Evolutionary conservation across 1,140 invertebrate genomes (phyloP).

Genomic region (Macrobrachium rosenbergii): DNA sequence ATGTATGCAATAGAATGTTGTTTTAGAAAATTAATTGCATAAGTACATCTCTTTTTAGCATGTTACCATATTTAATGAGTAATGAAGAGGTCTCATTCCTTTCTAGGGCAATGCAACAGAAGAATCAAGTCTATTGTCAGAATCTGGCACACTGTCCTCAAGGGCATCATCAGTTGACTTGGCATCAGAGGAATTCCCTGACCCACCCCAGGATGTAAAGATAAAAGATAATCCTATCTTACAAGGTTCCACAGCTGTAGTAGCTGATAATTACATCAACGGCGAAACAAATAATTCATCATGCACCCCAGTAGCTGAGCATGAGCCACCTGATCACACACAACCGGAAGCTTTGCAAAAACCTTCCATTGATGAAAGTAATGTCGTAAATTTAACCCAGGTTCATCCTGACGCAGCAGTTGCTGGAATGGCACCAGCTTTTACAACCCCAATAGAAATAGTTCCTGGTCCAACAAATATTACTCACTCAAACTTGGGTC

Average conservation of each 20-base stretch:
- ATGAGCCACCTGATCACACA: too few relatives aligned
- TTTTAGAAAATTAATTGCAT: not conserved
- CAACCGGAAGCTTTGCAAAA: too few relatives aligned
- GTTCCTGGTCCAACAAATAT: too few relatives aligned
- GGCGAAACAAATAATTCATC: not conserved
- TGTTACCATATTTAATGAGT: too few relatives aligned
- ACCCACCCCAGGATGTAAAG: not conserved
- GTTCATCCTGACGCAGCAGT: too few relatives aligned
- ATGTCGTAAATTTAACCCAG: too few relatives aligned
- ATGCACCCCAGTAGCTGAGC: too few relatives aligned
- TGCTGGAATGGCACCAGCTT: too few relatives aligned
- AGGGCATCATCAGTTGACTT: constrained; percentile 44
- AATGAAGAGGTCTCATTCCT: not conserved
- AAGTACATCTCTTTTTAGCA: too few relatives aligned
- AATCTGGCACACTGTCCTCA: constrained; percentile 42
- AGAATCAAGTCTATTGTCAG: constrained; percentile 25
- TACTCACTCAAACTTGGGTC: too few relatives aligned
- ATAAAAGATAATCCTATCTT: not conserved
- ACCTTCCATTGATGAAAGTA: too few relatives aligned
- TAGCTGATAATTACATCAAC: not conserved
- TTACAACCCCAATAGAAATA: too few relatives aligned
- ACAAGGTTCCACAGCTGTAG: not conserved
- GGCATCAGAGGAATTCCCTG: constrained; percentile 44
- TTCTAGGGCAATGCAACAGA: constrained; percentile 24
- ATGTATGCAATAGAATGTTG: not conserved